Evolutionary conservation across 2,797 vertebrate species (phyloP).

Genomic region (Petrocephalus sullivani): DNA sequence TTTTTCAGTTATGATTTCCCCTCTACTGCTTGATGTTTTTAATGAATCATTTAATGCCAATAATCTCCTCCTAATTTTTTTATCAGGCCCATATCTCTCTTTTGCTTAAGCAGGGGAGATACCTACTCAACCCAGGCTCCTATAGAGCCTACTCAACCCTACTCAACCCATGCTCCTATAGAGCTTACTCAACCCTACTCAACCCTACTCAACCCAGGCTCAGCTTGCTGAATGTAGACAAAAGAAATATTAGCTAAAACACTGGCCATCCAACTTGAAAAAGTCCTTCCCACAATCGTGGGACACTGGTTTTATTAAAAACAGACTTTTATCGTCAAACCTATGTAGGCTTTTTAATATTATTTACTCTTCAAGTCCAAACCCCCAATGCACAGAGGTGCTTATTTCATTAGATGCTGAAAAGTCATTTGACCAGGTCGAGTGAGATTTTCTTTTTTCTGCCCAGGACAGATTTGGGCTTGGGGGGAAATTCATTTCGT

Average conservation of each 20-base stretch:
- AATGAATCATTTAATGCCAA: not conserved
- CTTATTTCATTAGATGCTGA: not conserved
- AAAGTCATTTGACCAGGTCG: not conserved
- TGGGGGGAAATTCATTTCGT: too few species aligned
- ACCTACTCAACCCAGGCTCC: too few species aligned
- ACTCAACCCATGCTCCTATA: too few species aligned
- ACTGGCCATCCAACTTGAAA: not conserved
- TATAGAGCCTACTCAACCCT: not conserved
- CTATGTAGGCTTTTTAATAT: not conserved
- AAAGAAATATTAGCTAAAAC: not conserved
- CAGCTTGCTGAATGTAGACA: too few species aligned
- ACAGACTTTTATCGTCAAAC: not conserved
- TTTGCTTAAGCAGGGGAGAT: not conserved
- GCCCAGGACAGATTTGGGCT: too few species aligned
- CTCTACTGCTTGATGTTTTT: not conserved
- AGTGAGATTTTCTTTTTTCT: too few species aligned
- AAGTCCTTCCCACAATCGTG: not conserved
- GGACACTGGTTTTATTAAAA: not conserved
- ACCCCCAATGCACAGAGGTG: not conserved
- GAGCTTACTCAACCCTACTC: too few species aligned
- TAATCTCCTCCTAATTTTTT: not conserved
- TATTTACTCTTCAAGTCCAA: not conserved
- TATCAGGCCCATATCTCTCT: not conserved
- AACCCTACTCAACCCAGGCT: not conserved
- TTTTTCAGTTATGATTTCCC: not conserved